Evolutionary conservation across 2,797 vertebrate species (phyloP).

Genomic region (Chrosomus eos): DNA sequence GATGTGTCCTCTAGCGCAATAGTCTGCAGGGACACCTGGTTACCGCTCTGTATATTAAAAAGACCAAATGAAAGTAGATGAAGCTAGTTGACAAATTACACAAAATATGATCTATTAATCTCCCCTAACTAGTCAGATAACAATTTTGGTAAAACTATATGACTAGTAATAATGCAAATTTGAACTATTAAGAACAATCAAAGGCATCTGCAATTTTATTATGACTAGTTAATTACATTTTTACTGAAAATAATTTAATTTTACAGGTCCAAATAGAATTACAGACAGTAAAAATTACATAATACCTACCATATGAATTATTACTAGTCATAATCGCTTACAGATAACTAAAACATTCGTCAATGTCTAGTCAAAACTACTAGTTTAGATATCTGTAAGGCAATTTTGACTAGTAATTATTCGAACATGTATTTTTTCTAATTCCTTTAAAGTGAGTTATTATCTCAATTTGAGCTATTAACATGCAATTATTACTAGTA

Average conservation of each 20-base stretch:
- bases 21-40: conserved; percentile 89
- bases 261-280: background rate
- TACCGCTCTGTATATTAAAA: conserved; percentile 82
- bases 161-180: background rate
- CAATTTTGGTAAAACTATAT: background rate
- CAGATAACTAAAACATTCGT: background rate
- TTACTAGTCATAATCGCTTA: background rate
- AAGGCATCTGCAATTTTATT: background rate
- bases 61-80: background rate
- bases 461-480: background rate
- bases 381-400: background rate
- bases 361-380: background rate
- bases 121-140: background rate
- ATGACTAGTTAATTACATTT: background rate
- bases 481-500: background rate
- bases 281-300: background rate
- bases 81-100: background rate
- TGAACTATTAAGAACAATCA: background rate
- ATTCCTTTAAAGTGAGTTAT: no score
- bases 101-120: background rate
- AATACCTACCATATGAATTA: background rate
- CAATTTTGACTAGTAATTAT: background rate
- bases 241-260: background rate
- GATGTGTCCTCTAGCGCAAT: conserved; percentile 94
- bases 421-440: background rate